Evolutionary conservation across 2,113 vertebrate genomes (phyloP).

Genomic region (Leptobrachium ailaonicum): DNA sequence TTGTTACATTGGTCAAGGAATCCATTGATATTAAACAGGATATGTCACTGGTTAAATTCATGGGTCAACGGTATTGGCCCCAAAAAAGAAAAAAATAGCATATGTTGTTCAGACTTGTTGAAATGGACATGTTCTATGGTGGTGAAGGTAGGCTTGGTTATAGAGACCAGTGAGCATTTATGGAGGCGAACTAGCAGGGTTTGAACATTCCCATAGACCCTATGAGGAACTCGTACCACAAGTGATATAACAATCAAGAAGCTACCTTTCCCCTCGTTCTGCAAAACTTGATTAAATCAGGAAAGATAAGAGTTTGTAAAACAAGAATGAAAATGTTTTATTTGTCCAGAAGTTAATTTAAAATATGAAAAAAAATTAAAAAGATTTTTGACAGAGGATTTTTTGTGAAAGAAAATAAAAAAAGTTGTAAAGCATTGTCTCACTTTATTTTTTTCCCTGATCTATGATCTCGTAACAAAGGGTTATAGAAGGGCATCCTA

Average conservation of each 20-base stretch:
- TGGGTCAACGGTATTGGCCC: too few relatives aligned
- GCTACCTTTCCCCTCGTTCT: not conserved
- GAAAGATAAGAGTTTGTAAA: constrained; percentile 21
- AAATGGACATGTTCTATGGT: too few relatives aligned
- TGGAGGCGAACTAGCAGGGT: too few relatives aligned
- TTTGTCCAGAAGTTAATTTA: constrained; percentile 12
- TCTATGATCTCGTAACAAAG: not conserved
- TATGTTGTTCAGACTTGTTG: too few relatives aligned
- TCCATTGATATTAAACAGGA: too few relatives aligned
- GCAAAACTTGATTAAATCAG: not conserved
- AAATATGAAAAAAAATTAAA: constrained; percentile 3
- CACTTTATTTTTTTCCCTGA: constrained; percentile 34
- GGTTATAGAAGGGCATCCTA: too few relatives aligned
- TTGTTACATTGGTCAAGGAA: too few relatives aligned
- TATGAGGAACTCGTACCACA: constrained; percentile 22
- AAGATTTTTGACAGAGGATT: constrained; percentile 32
- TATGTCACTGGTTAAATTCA: too few relatives aligned
- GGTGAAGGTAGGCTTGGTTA: too few relatives aligned
- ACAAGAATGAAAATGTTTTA: constrained; percentile 25
- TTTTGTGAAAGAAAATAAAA: constrained; percentile 39
- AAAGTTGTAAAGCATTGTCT: constrained; percentile 35
- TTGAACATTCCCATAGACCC: too few relatives aligned
- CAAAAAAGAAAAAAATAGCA: too few relatives aligned
- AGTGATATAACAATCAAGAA: constrained; percentile 21
- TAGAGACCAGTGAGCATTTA: too few relatives aligned